These are phyloP conservation scores for Cryptotis parvus DNA, from an alignment of 2,113 vertebrate genomes.

Conservation along the genomic window DNA sequence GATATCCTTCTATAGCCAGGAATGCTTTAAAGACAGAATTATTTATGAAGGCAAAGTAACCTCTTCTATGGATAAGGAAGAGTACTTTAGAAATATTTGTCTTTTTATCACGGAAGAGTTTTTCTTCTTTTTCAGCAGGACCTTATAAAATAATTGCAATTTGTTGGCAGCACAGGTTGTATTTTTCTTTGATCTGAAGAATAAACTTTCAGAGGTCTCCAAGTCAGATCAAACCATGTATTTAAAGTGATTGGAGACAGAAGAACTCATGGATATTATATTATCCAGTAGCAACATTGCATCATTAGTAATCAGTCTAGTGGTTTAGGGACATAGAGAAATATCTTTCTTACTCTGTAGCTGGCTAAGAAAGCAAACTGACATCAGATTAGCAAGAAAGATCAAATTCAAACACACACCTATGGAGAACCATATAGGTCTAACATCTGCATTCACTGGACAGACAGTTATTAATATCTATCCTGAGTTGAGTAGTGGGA, in stretches of 20 bases:
- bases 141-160: background rate
- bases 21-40: background rate
- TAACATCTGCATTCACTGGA: background rate
- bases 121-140: background rate
- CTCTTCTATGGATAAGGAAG: background rate
- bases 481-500: too few relatives aligned
- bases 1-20: too few relatives aligned
- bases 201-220: background rate
- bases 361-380: background rate
- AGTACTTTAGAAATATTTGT: background rate
- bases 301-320: background rate
- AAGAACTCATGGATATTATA: background rate
- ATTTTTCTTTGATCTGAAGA: conserved; percentile 2
- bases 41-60: background rate
- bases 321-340: background rate
- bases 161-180: background rate
- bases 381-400: background rate
- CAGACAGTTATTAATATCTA: background rate
- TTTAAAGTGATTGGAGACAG: background rate
- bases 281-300: background rate
- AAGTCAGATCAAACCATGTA: background rate
- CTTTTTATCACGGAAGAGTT: background rate
- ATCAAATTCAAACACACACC: background rate
- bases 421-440: background rate
- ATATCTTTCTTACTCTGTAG: background rate